A percentile compares a stretch with the other conserved stretches of the same genome.
These are phyloP conservation scores for Micrastur ruficollis DNA, from an alignment of 2,797 vertebrate genomes.

Conservation along the genomic window DNA sequence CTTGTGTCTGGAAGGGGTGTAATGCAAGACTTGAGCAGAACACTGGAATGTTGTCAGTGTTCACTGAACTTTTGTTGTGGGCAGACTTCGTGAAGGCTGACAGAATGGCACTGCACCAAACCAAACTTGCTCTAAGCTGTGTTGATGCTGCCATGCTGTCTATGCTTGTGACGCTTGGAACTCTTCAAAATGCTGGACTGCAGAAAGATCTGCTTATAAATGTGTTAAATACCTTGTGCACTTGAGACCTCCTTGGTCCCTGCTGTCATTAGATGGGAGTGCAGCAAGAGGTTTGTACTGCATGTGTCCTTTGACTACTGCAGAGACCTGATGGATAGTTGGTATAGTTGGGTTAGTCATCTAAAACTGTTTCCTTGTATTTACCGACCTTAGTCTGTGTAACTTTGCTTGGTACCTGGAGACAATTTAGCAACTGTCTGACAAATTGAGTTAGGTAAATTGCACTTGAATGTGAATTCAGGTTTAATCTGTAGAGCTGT, in stretches of 20 bases:
- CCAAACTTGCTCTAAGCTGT: neutral
- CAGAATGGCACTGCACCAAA: neutral
- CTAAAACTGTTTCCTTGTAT: neutral
- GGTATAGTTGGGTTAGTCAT: neutral
- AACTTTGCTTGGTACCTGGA: neutral
- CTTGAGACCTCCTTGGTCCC: neutral
- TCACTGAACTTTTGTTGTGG: accelerated
- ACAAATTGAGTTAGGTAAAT: neutral
- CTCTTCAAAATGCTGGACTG: neutral
- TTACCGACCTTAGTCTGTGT: neutral
- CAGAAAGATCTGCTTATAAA: neutral
- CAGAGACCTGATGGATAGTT: neutral
- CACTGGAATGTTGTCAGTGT: neutral
- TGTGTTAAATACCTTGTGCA: neutral
- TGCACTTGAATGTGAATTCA: neutral
- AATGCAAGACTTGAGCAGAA: neutral
- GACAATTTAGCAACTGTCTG: neutral
- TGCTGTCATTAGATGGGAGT: neutral
- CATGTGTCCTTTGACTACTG: neutral
- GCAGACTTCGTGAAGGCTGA: neutral
- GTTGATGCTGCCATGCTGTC: neutral
- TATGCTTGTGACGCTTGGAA: neutral
- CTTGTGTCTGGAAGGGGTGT: neutral
- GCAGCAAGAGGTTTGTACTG: neutral
- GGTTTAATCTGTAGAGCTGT: neutral